These are phyloP conservation scores for Scolopax bukidnonensis DNA, from an alignment of 2,797 vertebrate genomes.

Conservation along the genomic window DNA sequence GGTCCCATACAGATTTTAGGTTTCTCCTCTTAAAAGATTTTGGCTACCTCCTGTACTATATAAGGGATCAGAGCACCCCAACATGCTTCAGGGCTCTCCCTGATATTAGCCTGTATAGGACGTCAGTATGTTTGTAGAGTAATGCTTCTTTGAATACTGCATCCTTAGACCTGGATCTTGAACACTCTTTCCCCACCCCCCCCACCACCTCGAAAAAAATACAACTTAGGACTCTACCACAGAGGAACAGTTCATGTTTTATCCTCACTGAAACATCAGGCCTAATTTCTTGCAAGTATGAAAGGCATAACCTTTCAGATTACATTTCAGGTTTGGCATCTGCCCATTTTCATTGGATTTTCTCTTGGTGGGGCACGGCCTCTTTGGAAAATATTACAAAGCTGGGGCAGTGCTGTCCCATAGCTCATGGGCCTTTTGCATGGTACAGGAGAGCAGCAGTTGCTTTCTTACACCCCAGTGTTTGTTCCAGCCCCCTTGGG, in stretches of 20 bases:
- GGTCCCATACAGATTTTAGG: not conserved
- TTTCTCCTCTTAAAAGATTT: not conserved
- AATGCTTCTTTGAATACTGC: not conserved
- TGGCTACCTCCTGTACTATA: not conserved
- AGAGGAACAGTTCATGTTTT: not conserved
- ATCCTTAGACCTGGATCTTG: not conserved
- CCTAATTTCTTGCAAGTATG: not conserved
- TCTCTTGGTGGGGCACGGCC: not conserved
- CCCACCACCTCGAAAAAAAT: not conserved
- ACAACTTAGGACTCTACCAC: not conserved
- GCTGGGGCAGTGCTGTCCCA: not conserved
- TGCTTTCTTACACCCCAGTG: not conserved
- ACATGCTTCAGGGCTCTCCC: not conserved
- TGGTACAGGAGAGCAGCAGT: not conserved
- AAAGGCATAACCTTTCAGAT: not conserved
- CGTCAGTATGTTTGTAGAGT: not conserved
- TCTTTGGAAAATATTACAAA: not conserved
- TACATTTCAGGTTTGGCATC: not conserved
- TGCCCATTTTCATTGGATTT: not conserved
- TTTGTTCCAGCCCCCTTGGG: not conserved
- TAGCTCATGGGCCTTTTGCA: not conserved
- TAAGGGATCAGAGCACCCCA: not conserved
- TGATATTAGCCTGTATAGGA: not conserved
- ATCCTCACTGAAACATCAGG: not conserved
- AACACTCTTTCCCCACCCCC: not conserved